phyloP scores from a whole-genome alignment of 2,888 invertebrate genomes.

The Chalcosyrphus nemorum region DNA sequence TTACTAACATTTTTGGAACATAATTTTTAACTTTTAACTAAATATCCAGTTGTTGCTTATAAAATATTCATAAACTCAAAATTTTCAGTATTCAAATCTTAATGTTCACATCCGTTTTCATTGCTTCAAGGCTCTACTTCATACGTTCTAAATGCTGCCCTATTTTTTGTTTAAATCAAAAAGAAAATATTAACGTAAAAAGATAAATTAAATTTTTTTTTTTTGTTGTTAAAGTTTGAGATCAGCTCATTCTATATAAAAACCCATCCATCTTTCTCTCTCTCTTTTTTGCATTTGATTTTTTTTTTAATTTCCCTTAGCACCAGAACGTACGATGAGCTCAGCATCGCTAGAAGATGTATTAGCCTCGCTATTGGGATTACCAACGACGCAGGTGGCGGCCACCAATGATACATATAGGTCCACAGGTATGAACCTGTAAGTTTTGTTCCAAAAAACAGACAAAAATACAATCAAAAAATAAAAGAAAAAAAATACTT shows the following conservation, averaged over 20 bases:
- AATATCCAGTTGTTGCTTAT: constrained; percentile 30
- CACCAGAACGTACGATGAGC: constrained; percentile 87
- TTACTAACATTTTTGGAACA: constrained; percentile 31
- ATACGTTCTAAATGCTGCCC: constrained; percentile 63
- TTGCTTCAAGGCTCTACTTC: constrained; percentile 58
- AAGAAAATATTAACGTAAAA: constrained; percentile 11
- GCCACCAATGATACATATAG: constrained; percentile 84
- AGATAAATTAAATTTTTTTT: constrained; percentile 27
- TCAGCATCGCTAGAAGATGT: constrained; percentile 96
- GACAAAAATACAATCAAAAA: constrained; percentile 66
- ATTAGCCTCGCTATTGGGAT: constrained; percentile 94
- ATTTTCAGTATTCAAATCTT: constrained; percentile 14
- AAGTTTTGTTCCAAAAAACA: constrained; percentile 85
- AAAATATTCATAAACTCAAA: constrained; percentile 7
- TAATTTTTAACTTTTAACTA: constrained; percentile 7
- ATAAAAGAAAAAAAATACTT: constrained; percentile 47
- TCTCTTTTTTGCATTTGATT: constrained; percentile 67
- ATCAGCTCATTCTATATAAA: constrained; percentile 59
- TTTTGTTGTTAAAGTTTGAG: constrained; percentile 60
- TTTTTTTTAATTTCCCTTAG: constrained; percentile 75
- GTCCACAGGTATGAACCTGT: constrained; percentile 89
- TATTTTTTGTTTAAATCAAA: not conserved
- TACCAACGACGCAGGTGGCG: constrained; percentile 84
- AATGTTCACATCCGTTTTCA: constrained; percentile 46
- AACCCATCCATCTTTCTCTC: constrained; percentile 62